Conservation (phyloP, 2,113 vertebrate genomes). For the Phalacrocorax pelagicus region DNA sequence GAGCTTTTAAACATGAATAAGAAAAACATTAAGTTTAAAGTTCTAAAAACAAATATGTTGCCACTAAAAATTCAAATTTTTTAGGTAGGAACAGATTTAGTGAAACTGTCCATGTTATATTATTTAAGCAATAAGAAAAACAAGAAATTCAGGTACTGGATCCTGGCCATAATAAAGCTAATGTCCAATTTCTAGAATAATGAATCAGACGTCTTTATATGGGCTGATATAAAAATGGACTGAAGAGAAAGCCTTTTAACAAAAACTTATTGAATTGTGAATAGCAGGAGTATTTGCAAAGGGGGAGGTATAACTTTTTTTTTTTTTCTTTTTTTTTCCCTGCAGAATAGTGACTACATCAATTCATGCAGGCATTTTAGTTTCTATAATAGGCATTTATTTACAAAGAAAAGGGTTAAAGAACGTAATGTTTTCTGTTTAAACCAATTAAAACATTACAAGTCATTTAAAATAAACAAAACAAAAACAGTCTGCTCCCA, state of each 20-base stretch:
- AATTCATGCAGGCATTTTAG: not conserved
- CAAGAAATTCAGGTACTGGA: not conserved
- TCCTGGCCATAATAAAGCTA: not conserved
- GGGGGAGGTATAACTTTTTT: not conserved
- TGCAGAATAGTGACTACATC: not conserved
- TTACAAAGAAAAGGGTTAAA: not conserved
- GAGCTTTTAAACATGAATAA: not conserved
- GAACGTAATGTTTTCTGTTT: not conserved
- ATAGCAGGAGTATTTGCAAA: not conserved
- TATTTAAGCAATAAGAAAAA: not conserved
- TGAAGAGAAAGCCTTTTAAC: not conserved
- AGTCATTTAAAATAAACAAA: not conserved
- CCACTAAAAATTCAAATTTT: not conserved
- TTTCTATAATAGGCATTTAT: not conserved
- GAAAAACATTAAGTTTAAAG: not conserved
- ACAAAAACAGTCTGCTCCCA: not conserved
- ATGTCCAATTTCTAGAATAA: not conserved
- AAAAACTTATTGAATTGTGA: not conserved
- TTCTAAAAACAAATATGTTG: not conserved
- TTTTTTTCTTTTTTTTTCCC: accelerated
- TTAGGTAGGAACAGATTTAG: not conserved
- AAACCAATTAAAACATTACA: not conserved
- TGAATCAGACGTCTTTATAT: not conserved
- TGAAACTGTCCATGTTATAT: not conserved
- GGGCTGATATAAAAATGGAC: not conserved